phyloP scores from a whole-genome alignment of 2,113 vertebrate genomes.

The Trachemys scripta region DNA sequence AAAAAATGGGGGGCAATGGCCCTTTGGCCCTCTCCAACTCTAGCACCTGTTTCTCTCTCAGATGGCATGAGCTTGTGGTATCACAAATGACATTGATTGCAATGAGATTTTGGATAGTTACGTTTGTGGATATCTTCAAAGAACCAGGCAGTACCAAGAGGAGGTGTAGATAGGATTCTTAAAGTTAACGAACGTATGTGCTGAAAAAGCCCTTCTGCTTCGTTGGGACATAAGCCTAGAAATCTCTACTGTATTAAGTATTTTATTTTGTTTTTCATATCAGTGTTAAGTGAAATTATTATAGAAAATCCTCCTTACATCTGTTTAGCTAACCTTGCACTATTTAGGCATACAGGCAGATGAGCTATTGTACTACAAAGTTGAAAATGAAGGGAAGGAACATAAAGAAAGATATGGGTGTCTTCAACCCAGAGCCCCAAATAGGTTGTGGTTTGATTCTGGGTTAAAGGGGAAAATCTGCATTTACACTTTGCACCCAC shows the following conservation, averaged over 20 bases:
- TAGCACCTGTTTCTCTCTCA: no score
- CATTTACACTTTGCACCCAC: rapidly evolving
- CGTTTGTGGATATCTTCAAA: background rate
- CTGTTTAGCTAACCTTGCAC: rapidly evolving
- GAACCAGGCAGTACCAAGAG: background rate
- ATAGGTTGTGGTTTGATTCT: background rate
- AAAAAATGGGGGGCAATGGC: no score
- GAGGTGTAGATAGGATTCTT: background rate
- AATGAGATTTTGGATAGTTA: background rate
- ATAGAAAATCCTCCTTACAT: background rate
- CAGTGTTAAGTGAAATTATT: background rate
- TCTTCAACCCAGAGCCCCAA: background rate
- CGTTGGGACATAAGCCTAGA: background rate
- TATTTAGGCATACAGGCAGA: background rate
- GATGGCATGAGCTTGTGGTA: no score
- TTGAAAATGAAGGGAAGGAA: background rate
- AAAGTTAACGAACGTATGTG: background rate
- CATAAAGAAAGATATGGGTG: background rate
- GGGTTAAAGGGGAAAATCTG: rapidly evolving
- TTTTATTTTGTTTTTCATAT: no score
- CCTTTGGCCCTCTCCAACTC: no score
- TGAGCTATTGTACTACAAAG: background rate
- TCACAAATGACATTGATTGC: no score
- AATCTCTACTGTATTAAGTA: no score
- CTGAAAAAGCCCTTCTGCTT: background rate